A percentile compares a stretch with the other conserved stretches of the same genome.
These are phyloP conservation scores for Paramormyrops kingsleyae DNA, from an alignment of 2,113 vertebrate species.

Conservation along the genomic window DNA sequence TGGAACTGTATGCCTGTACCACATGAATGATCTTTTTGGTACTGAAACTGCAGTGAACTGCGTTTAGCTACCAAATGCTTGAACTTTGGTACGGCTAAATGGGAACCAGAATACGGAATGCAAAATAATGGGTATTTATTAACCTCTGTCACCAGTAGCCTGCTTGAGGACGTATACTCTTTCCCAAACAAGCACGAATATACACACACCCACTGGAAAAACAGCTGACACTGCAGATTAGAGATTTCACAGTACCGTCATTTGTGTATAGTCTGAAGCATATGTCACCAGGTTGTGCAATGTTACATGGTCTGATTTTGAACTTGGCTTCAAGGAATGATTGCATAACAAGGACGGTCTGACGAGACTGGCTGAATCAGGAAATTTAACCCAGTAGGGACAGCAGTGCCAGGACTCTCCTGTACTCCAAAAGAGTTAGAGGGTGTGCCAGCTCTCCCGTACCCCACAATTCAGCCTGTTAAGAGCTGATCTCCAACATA, in stretches of 20 bases:
- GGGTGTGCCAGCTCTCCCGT: not conserved
- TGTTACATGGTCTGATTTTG: not conserved
- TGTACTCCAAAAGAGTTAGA: not conserved
- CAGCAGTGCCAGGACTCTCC: not conserved
- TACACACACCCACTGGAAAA: not conserved
- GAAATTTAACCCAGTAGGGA: not conserved
- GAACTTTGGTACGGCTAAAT: not conserved
- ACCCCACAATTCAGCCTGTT: not conserved
- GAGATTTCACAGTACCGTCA: not conserved
- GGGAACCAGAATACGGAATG: not conserved
- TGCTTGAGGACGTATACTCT: not conserved
- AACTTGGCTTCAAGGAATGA: not conserved
- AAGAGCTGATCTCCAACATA: not conserved
- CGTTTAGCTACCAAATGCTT: not conserved
- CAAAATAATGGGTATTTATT: constrained; percentile 4
- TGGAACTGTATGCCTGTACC: not conserved
- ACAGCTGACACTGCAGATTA: not conserved
- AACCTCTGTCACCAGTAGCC: not conserved
- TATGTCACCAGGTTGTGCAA: constrained; percentile 18
- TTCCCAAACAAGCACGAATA: not conserved
- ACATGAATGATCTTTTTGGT: not conserved
- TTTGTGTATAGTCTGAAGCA: not conserved
- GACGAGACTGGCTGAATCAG: constrained; percentile 18
- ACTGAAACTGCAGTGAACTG: not conserved
- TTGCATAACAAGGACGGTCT: constrained; percentile 36